Evolutionary conservation across 30 jellyfish, hydroid and myxozoan species (phyloP).

Genomic region (Haliclystus octoradiatus): DNA sequence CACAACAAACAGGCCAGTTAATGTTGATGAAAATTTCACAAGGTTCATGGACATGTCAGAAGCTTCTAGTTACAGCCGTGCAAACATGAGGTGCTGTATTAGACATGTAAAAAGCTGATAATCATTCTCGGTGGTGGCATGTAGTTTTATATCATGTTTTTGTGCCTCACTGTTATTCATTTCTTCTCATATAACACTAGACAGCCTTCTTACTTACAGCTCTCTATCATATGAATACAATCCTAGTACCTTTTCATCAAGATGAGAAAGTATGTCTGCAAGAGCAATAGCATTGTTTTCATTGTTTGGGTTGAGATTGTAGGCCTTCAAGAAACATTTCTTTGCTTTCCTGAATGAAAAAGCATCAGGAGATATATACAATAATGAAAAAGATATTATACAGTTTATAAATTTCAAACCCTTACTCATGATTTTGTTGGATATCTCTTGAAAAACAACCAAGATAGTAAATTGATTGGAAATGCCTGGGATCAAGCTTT

Average conservation of each 20-base stretch:
- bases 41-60: no score
- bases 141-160: no score
- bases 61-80: no score
- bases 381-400: neutral
- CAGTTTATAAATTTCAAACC: neutral
- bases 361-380: neutral
- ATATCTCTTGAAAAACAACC: conserved; percentile 59
- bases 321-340: conserved; percentile 72
- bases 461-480: conserved; percentile 43
- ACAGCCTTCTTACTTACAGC: no score
- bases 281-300: conserved; percentile 53
- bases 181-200: no score
- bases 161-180: no score
- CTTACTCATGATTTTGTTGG: conserved; percentile 40
- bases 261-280: conserved; percentile 58
- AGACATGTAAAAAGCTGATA: no score
- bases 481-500: conserved; percentile 45
- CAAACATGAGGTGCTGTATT: no score
- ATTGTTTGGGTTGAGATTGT: conserved; percentile 33
- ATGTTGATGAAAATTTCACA: no score
- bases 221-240: no score
- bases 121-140: no score
- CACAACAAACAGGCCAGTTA: no score
- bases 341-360: conserved; percentile 67
- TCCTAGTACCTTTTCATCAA: conserved; percentile 51